Percentiles rank a stretch among this genome's conserved stretches.
Conservation (phyloP, 2,888 invertebrate genomes). For the Trachelus tabidus region DNA sequence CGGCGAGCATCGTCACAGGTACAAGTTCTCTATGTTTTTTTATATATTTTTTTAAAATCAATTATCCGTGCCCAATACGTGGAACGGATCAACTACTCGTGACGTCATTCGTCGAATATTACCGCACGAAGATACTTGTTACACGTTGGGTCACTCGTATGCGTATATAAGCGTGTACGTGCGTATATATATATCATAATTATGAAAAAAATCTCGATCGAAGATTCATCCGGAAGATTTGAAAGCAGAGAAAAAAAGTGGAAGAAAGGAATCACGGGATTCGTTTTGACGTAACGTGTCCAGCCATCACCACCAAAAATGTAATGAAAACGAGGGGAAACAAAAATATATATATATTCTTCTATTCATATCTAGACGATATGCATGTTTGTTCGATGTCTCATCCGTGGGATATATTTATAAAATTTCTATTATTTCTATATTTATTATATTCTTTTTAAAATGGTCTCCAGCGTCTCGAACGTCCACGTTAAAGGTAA, state of each 20-base stretch:
- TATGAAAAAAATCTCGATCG: neutral
- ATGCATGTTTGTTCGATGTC: slow-evolving; percentile 34
- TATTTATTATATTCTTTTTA: neutral
- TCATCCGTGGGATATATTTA: slow-evolving; percentile 20
- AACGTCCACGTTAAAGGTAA: neutral
- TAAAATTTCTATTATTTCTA: neutral
- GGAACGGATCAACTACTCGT: neutral
- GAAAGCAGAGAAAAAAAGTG: neutral
- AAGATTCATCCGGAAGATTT: neutral
- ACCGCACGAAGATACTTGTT: neutral
- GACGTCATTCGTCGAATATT: neutral
- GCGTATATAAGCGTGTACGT: neutral
- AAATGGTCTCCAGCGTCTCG: neutral
- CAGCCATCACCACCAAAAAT: slow-evolving; percentile 53
- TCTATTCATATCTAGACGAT: slow-evolving; percentile 11
- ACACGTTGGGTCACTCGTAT: neutral
- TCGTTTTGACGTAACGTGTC: slow-evolving; percentile 18
- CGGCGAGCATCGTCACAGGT: slow-evolving; percentile 91
- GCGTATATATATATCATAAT: neutral
- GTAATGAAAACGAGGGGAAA: slow-evolving; percentile 13
- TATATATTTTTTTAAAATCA: slow-evolving; percentile 11
- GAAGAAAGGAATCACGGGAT: neutral
- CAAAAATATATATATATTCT: slow-evolving; percentile 13
- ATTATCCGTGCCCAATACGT: neutral
- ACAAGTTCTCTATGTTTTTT: slow-evolving; percentile 53